Evolutionary conservation across 2,113 vertebrate species (phyloP).

Genomic region (Corapipo altera): DNA sequence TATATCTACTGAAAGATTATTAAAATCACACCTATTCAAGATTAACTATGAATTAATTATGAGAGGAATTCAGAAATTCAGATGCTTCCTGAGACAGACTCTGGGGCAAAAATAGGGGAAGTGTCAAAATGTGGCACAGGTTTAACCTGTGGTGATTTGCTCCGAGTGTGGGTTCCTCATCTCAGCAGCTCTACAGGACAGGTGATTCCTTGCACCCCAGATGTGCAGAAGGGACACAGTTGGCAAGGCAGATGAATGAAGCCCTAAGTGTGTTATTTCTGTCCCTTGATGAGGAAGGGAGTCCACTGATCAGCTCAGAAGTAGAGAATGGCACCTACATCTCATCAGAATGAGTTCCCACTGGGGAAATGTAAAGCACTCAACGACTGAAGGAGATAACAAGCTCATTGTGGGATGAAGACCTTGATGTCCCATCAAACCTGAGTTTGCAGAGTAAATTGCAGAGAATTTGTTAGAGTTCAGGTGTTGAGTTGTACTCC

Average conservation of each 20-base stretch:
- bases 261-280: background rate
- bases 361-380: background rate
- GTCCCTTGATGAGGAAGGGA: background rate
- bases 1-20: slow-evolving; percentile 62
- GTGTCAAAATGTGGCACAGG: background rate
- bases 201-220: background rate
- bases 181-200: background rate
- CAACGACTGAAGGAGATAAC: background rate
- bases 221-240: background rate
- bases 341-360: background rate
- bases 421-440: background rate
- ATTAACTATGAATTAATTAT: slow-evolving; percentile 70
- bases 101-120: background rate
- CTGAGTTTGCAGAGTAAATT: background rate
- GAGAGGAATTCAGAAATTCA: slow-evolving; percentile 40
- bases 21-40: slow-evolving; percentile 67
- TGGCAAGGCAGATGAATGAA: background rate
- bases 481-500: background rate
- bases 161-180: background rate
- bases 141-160: background rate
- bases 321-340: background rate
- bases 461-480: background rate
- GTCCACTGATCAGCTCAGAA: background rate
- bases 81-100: slow-evolving; percentile 3
- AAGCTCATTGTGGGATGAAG: background rate